A percentile compares a stretch with the other conserved stretches of the same genome.
Evolutionary conservation across 2,113 vertebrate genomes (phyloP).

Genomic region (Pteruthius melanotis): DNA sequence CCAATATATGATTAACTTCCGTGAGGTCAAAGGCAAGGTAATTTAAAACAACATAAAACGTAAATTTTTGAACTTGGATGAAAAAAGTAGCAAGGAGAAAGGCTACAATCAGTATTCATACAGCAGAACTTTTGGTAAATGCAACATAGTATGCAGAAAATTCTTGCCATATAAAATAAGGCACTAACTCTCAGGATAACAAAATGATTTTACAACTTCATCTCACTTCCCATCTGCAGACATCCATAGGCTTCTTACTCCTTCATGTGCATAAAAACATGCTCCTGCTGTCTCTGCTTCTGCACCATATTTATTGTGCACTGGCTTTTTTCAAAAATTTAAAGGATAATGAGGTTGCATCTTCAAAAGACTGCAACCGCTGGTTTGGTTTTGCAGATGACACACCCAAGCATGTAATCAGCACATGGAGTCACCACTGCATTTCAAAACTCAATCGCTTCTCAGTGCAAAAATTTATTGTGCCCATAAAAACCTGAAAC

Average conservation of each 20-base stretch:
- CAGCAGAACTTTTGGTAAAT: background rate
- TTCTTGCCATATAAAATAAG: background rate
- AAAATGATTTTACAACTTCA: background rate
- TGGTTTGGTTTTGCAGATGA: background rate
- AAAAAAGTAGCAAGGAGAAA: background rate
- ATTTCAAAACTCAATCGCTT: background rate
- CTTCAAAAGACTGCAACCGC: background rate
- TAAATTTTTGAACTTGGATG: background rate
- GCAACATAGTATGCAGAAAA: background rate
- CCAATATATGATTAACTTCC: background rate
- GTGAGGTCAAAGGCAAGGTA: background rate
- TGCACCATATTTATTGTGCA: background rate
- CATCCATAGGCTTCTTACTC: background rate
- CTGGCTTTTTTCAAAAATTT: background rate
- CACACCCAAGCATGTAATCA: background rate
- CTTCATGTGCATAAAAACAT: background rate
- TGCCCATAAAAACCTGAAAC: background rate
- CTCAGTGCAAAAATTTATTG: background rate
- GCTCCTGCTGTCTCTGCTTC: background rate
- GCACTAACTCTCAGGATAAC: background rate
- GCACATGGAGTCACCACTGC: background rate
- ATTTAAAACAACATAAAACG: conserved; percentile 2
- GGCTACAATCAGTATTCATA: background rate
- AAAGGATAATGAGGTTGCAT: background rate
- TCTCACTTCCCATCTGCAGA: conserved; percentile 5